Evolutionary conservation across 2,113 vertebrate genomes (phyloP), one percentile per base, ranked within the genome.

Genomic region (Balaeniceps rex): DNA sequence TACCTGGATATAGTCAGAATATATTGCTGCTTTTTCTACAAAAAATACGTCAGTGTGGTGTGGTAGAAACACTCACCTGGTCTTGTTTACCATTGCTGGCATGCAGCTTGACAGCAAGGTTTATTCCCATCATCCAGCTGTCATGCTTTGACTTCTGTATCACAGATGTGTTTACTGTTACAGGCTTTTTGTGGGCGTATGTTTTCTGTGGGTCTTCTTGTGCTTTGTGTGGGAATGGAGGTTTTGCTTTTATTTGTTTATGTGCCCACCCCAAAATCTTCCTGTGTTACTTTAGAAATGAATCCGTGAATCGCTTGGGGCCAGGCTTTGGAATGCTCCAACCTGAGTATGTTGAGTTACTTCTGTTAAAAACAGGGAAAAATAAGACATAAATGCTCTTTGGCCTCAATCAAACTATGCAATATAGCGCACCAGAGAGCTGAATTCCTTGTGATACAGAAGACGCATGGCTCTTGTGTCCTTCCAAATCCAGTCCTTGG

Each of bases 401-500:
- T 79, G 74, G 83, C 74, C 83, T 97, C 84, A 87, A 66, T 68
- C 83, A 79, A 87, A 76, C 95, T 97, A 93, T 95, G 94, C 97
- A 96, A 96, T 83, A 19, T 14, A 49, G 49, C 24, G 7, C 80
- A 79, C 31, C 74, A 85, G 84, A 92, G 96, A 65, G 92, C 86
- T 68, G 83, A 78, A 72, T 87, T 94, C 89, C 88, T 84, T 57
- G 70, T 64, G 74, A 36, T 66, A 78, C 68, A 70, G 85, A 90
- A 92, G 79, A 51, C 2, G 0, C 23, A 18, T 4, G 2, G 42
- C 93, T 96, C 90, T 84, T 33, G 66, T 83, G 95, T 92, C 94
- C 91, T 97, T 96, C 89, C 82, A 88, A 63, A 87, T 42, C 78
- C 87, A 93, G 91, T 91, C 95, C 96, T 97, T 95, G 93, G 66